phyloP scores from a whole-genome alignment of 2,888 invertebrate species.

The Drosophila eohydei region DNA sequence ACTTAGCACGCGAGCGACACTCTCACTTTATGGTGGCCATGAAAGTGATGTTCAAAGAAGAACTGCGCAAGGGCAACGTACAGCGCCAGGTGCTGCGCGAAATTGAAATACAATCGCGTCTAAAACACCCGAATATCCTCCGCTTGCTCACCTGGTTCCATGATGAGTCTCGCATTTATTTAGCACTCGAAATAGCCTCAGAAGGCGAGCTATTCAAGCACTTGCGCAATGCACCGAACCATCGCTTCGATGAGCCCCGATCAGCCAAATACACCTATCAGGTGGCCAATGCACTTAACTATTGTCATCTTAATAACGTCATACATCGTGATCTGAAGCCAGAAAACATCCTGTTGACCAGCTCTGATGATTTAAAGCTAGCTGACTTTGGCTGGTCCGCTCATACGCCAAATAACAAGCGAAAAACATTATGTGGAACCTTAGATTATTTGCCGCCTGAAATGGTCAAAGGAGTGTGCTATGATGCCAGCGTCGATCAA shows the following conservation, averaged over 20 bases:
- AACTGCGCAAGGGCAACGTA: conserved; percentile 90
- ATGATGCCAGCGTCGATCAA: conserved; percentile 94
- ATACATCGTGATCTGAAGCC: conserved; percentile 98
- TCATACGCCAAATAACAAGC: conserved; percentile 92
- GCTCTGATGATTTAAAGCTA: conserved; percentile 92
- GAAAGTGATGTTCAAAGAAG: conserved; percentile 93
- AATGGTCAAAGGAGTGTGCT: conserved; percentile 94
- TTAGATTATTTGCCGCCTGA: conserved; percentile 98
- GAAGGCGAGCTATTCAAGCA: conserved; percentile 94
- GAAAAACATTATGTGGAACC: conserved; percentile 97
- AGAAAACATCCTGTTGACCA: conserved; percentile 93
- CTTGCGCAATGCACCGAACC: conserved; percentile 88
- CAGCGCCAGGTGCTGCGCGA: conserved; percentile 95
- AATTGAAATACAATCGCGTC: conserved; percentile 95
- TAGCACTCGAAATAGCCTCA: conserved; percentile 95
- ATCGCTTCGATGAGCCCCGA: conserved; percentile 88
- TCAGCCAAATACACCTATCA: conserved; percentile 94
- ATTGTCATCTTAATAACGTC: conserved; percentile 94
- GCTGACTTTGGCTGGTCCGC: conserved; percentile 99
- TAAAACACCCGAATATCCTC: conserved; percentile 94
- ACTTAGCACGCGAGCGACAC: conserved; percentile 92
- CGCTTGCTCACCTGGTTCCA: conserved; percentile 95
- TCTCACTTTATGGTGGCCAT: conserved; percentile 91
- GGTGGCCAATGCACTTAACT: conserved; percentile 94
- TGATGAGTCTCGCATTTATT: conserved; percentile 93